Evolutionary conservation across 2,888 invertebrate species (phyloP), one percentile per base, ranked within the genome.

Genomic region (Auanema freiburgensis): DNA sequence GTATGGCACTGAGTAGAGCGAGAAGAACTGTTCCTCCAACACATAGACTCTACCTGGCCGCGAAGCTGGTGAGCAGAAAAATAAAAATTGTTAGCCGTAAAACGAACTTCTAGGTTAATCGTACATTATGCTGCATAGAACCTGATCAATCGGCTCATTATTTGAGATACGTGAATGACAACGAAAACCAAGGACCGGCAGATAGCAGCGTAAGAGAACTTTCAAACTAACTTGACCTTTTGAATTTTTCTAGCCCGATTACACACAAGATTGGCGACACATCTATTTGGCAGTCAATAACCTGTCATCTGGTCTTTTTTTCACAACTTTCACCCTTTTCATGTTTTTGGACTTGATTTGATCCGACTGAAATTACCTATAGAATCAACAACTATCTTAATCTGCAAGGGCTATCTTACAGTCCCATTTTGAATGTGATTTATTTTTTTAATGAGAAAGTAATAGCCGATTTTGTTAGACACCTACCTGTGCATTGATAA

Each of bases 251-350:
- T 42, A 70, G 65, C 11, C 60, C 14, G 75, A 72, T 62, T 79
- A 81, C 68, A 80, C 79, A n/a, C 71, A 71, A 25, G 81, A 81
- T 46, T 81, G 81, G 81, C 69, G 78, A 8, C 81, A 81, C 59
- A 74, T 81, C 57, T 81, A 76, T 65, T 66, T 81, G 62, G 81
- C 81, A 0, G 63, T 72, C 40, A 81, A 81, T 66, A 81, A 81
- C 51, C 72, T 80, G 41, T 74, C 77, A 67, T 76, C 78, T 4
- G 77, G 79, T n/a, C 41, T 80, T 16, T 73, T 74, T 57, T 77
- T 81, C 63, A 70, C 76, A 49, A 59, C 79, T 16, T 81, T 81
- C 67, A 65, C 76, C 14, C 68, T 81, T 57, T 67, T 78, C n/a
- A 63, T 73, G 52, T 46, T 78, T 24, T 53, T 63, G 21, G 58